phyloP scores from a whole-genome alignment of 2,113 vertebrate species.

The Tragelaphus scriptus region DNA sequence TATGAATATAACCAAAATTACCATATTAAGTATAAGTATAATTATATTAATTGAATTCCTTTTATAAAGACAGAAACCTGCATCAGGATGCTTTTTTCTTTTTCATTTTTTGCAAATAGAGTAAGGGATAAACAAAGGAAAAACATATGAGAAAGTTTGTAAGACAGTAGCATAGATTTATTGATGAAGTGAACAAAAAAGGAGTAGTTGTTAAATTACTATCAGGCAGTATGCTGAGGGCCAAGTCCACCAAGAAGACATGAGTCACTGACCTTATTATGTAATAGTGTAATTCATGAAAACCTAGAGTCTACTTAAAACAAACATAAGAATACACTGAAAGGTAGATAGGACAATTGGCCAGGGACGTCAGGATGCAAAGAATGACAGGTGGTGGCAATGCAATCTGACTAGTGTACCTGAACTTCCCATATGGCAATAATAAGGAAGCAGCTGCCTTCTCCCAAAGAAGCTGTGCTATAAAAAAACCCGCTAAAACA shows the following conservation, averaged over 20 bases:
- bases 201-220: neutral
- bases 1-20: neutral
- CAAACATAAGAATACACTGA: neutral
- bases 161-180: neutral
- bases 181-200: neutral
- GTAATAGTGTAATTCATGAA: neutral
- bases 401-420: neutral
- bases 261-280: neutral
- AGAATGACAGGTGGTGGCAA: too few species aligned
- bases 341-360: neutral
- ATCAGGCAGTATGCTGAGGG: neutral
- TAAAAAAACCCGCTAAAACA: neutral
- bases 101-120: neutral
- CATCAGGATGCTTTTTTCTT: neutral
- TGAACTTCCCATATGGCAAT: neutral
- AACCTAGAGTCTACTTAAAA: neutral
- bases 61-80: neutral
- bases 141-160: neutral
- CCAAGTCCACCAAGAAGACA: neutral
- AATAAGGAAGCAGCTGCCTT: neutral
- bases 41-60: neutral
- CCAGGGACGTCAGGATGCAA: neutral
- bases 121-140: neutral
- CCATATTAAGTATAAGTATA: neutral
- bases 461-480: neutral